Evolutionary conservation across 2,888 invertebrate genomes (phyloP).

Genomic region (Aphidoletes aphidimyza): DNA sequence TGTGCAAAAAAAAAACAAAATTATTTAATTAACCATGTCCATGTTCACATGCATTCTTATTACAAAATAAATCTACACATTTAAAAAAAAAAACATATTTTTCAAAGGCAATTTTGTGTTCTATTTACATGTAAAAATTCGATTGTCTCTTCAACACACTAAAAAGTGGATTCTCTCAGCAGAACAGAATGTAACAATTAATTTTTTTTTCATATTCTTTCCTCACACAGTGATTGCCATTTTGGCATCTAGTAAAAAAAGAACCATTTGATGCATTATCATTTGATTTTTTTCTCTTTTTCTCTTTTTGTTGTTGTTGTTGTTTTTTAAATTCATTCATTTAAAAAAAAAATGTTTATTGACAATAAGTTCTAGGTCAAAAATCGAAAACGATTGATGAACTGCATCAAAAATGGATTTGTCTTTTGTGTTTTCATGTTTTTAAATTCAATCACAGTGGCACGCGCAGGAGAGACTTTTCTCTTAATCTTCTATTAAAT

Average conservation of each 20-base stretch:
- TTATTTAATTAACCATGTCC: too few species aligned
- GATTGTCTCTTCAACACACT: neutral
- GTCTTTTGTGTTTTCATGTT: conserved; percentile 28
- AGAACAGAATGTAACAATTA: neutral
- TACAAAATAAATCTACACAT: neutral
- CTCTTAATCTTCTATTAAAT: neutral
- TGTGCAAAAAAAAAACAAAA: neutral
- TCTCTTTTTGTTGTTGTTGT: neutral
- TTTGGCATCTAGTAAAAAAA: neutral
- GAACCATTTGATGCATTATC: neutral
- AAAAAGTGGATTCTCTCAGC: neutral
- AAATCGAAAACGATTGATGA: neutral
- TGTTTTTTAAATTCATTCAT: neutral
- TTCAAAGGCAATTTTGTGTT: neutral
- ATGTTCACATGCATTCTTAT: neutral
- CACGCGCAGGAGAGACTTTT: conserved; percentile 15
- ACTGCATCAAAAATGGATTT: conserved; percentile 30
- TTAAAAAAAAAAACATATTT: conserved; percentile 20
- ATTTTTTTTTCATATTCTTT: too few species aligned
- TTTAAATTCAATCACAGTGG: conserved; percentile 28
- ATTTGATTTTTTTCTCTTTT: neutral
- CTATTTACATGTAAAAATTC: neutral
- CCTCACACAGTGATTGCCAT: neutral
- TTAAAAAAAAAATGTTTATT: neutral
- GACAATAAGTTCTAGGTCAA: too few species aligned